Percentiles rank a stretch among this genome's conserved stretches.
These are phyloP conservation scores for Edolisoma coerulescens DNA, from an alignment of 2,113 vertebrate genomes.

Conservation along the genomic window DNA sequence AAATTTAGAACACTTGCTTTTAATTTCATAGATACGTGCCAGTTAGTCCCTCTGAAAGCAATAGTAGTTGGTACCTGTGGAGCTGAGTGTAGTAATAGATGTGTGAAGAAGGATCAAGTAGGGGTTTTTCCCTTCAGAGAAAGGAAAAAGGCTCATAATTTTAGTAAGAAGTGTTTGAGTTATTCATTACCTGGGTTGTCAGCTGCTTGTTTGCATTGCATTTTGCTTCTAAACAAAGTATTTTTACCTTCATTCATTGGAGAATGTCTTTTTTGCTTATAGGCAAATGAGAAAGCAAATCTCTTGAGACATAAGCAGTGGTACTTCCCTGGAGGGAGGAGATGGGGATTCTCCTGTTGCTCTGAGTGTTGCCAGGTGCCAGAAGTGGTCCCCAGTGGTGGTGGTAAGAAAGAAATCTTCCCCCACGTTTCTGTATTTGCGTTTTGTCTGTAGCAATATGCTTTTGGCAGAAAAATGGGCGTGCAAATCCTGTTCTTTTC, in stretches of 20 bases:
- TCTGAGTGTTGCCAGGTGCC: constrained; percentile 47
- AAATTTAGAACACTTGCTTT: neutral
- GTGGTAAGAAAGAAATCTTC: constrained; percentile 46
- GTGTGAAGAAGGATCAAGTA: neutral
- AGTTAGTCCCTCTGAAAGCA: neutral
- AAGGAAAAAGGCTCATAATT: neutral
- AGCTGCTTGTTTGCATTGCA: constrained; percentile 16
- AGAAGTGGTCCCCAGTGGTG: constrained; percentile 36
- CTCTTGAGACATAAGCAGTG: constrained; percentile 38
- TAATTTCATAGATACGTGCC: neutral
- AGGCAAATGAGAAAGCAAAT: constrained; percentile 55
- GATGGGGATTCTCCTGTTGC: constrained; percentile 36
- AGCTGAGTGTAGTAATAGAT: neutral
- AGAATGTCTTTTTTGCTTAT: constrained; percentile 53
- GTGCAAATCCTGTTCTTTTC: neutral
- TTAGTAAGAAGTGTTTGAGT: neutral
- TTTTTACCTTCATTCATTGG: neutral
- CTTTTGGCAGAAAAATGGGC: neutral
- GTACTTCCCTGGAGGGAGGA: constrained; percentile 26
- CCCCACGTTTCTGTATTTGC: neutral
- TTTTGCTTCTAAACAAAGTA: constrained; percentile 20
- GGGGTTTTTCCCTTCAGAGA: neutral
- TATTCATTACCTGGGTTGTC: neutral
- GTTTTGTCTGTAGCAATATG: neutral
- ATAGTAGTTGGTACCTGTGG: neutral